These are phyloP conservation scores for roundworm (Caenorhabditis elegans) DNA, from an alignment of 1,140 invertebrate species.

Conservation along the genomic window DNA sequence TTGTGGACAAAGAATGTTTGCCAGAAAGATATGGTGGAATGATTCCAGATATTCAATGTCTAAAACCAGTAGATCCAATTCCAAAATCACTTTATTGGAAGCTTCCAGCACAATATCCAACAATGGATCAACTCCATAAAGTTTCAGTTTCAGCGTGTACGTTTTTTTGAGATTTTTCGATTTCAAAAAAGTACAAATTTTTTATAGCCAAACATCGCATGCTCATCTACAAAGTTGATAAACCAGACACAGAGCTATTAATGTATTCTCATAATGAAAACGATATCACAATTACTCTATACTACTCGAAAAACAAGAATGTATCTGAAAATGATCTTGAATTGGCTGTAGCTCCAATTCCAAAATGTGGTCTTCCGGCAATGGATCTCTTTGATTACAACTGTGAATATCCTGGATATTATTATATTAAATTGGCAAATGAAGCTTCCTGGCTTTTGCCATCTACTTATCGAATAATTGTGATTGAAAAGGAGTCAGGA, in stretches of 20 bases:
- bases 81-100: constrained; percentile 44
- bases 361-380: constrained; percentile 32
- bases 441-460: constrained; percentile 39
- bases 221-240: constrained; percentile 28
- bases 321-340: constrained; percentile 22
- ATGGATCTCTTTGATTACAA: constrained; percentile 44
- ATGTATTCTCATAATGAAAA: constrained; percentile 37
- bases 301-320: constrained; percentile 19
- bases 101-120: constrained; percentile 1
- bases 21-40: constrained; percentile 45
- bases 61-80: not conserved
- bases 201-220: constrained; percentile 30
- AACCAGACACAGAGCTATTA: not conserved
- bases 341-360: constrained; percentile 8
- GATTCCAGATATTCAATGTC: constrained; percentile 8
- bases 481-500: constrained; percentile 4
- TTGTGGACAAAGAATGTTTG: constrained; percentile 37
- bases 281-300: constrained; percentile 32
- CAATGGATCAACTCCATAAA: constrained; percentile 33
- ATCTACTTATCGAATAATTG: constrained; percentile 31
- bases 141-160: constrained; percentile 41
- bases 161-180: not conserved
- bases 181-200: not conserved
- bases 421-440: constrained; percentile 38
- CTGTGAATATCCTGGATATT: constrained; percentile 35